Conservation (phyloP, 2,797 vertebrate species). For the Xenops minutus region DNA sequence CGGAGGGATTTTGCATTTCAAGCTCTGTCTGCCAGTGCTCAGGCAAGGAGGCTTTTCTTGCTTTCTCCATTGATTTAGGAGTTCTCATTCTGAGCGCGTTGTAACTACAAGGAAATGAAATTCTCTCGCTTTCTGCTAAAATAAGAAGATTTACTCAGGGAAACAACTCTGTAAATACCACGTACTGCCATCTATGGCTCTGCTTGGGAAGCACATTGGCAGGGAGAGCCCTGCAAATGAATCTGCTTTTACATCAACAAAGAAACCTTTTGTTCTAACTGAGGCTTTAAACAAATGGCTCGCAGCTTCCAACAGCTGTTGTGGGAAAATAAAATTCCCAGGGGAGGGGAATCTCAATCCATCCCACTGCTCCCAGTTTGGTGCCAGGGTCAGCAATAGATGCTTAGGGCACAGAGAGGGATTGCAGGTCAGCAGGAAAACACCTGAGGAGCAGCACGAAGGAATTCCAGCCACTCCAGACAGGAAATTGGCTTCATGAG, state of each 20-base stretch:
- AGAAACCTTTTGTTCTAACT: neutral
- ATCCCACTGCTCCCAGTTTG: neutral
- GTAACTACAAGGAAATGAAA: constrained; percentile 24
- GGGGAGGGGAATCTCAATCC: neutral
- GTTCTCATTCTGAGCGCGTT: neutral
- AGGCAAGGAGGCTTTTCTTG: neutral
- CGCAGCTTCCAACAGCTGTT: neutral
- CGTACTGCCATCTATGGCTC: constrained; percentile 62
- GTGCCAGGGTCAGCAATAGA: neutral
- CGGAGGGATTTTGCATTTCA: constrained; percentile 15
- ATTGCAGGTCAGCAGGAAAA: neutral
- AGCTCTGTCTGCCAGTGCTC: neutral
- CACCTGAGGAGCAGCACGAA: neutral
- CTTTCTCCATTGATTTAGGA: constrained; percentile 20
- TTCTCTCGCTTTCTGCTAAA: constrained; percentile 21
- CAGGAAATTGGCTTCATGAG: neutral
- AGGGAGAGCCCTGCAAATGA: neutral
- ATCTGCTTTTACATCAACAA: neutral
- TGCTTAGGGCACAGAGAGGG: neutral
- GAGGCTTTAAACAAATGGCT: neutral
- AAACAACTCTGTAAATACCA: constrained; percentile 47
- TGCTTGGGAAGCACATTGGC: neutral
- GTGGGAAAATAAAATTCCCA: neutral
- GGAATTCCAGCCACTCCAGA: neutral
- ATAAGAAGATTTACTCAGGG: constrained; percentile 29